A percentile compares a stretch with the other conserved stretches of the same genome.
These are phyloP conservation scores for Oxyura jamaicensis DNA, from an alignment of 2,113 vertebrate genomes.

Conservation along the genomic window DNA sequence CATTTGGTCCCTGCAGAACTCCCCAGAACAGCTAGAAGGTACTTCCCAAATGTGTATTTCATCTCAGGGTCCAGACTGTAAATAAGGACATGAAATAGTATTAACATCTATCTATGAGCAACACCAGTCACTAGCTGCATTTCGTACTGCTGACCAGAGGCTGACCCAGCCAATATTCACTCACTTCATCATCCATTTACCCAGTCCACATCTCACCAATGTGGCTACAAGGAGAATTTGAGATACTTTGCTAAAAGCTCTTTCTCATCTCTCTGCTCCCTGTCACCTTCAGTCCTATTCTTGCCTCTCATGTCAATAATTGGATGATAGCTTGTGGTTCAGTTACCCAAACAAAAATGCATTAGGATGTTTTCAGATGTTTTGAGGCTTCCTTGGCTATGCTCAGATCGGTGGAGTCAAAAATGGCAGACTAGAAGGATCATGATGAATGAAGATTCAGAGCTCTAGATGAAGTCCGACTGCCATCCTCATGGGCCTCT, in stretches of 20 bases:
- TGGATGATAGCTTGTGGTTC: neutral
- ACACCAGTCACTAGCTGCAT: rapidly evolving
- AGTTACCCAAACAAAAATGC: neutral
- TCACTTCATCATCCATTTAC: neutral
- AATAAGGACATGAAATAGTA: neutral
- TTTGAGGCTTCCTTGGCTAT: neutral
- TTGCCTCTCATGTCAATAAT: rapidly evolving
- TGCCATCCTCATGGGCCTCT: neutral
- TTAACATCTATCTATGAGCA: neutral
- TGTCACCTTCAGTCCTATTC: neutral
- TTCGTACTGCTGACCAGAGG: neutral
- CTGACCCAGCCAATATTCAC: neutral
- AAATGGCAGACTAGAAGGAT: neutral
- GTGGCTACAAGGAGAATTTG: neutral
- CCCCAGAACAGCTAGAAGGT: neutral
- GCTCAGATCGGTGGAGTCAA: neutral
- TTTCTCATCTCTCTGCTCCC: neutral
- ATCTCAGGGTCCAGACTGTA: neutral
- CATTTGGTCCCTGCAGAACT: neutral
- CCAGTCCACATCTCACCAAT: rapidly evolving
- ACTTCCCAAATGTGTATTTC: neutral
- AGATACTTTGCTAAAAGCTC: neutral
- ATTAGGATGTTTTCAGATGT: neutral
- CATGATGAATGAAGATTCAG: neutral
- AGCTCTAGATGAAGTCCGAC: neutral